Evolutionary conservation across 1,140 invertebrate genomes (phyloP), one percentile per base, ranked within the genome.

Genomic region (Eubasilissa regina): DNA sequence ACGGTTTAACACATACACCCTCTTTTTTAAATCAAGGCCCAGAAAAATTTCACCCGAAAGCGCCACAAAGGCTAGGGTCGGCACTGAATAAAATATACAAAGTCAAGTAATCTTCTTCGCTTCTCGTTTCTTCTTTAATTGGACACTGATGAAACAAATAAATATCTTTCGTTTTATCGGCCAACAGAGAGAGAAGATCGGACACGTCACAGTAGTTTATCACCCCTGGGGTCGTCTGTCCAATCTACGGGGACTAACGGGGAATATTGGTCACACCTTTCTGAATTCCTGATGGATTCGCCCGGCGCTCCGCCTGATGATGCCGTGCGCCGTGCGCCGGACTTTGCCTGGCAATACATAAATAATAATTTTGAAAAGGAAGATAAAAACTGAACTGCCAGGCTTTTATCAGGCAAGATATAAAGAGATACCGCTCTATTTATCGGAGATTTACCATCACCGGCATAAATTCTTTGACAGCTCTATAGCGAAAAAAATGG

Each of bases 361-460:
- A 64, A 64, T 64, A 64, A 64, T 64, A 51, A 51, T n/a, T n/a
- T n/a, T n/a, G 10, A 25, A 43, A 64, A 64, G 35, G 60, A 64
- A 13, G 60, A 19, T n/a, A 21, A 10, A 64, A 64, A 64, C 35
- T 25, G 60, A 64, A 25, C 60, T 9, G 19, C 19, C 60, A 25
- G 35, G 60, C 60, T 64, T 58, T 64, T 64, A 25, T 64, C 60
- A 43, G 6, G 25, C 19, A 10, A 10, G 35, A 58, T 64, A 64
- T n/a, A 64, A 35, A 64, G 60, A 25, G 60, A 64, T 64, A 35
- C 60, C 60, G 19, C 35, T 64, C 35, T 25, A 12, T 35, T 64
- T 64, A 64, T 10, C 19, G 19, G 11, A 8, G 11, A 8, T n/a
- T 25, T 64, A n/a, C 60, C 60, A n/a, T 1, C 25, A n/a, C 35